These are phyloP conservation scores for Trichacis sp. DNA, from an alignment of 2,888 invertebrate species.

Conservation along the genomic window DNA sequence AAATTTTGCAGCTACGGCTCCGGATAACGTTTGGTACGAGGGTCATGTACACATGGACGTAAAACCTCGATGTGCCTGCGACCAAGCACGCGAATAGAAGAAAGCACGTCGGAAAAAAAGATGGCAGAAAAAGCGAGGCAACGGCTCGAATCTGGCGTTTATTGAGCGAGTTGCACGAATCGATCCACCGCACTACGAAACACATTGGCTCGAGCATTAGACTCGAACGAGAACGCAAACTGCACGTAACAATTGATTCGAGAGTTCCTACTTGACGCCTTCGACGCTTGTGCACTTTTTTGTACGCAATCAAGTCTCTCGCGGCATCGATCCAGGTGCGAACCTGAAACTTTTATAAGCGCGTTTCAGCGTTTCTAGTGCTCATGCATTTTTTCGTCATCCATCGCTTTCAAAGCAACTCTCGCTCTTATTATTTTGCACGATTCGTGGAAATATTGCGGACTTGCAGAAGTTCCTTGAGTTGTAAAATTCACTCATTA, in stretches of 20 bases:
- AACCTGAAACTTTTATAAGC: too few relatives aligned
- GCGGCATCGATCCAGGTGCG: too few relatives aligned
- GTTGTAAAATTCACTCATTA: too few relatives aligned
- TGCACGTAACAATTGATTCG: conserved; percentile 1
- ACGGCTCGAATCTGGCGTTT: conserved; percentile 5
- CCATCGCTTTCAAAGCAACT: too few relatives aligned
- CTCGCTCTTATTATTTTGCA: too few relatives aligned
- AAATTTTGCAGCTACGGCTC: conserved; percentile 42
- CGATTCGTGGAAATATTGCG: too few relatives aligned
- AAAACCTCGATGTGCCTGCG: not conserved
- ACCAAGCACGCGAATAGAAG: not conserved
- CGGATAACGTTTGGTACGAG: conserved; percentile 33
- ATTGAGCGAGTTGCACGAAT: not conserved
- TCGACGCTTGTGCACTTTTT: too few relatives aligned
- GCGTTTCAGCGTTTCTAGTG: too few relatives aligned
- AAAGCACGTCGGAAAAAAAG: not conserved
- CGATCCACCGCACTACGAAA: conserved; percentile 5
- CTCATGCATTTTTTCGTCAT: too few relatives aligned
- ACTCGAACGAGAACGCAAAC: conserved; percentile 2
- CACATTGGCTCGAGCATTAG: not conserved
- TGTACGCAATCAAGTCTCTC: too few relatives aligned
- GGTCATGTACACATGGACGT: conserved; percentile 4
- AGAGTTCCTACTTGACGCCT: not conserved
- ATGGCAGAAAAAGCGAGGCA: not conserved
- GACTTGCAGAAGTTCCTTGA: too few relatives aligned